Evolutionary conservation across 2,113 vertebrate species (phyloP).

Genomic region (Ailuropoda melanoleuca): DNA sequence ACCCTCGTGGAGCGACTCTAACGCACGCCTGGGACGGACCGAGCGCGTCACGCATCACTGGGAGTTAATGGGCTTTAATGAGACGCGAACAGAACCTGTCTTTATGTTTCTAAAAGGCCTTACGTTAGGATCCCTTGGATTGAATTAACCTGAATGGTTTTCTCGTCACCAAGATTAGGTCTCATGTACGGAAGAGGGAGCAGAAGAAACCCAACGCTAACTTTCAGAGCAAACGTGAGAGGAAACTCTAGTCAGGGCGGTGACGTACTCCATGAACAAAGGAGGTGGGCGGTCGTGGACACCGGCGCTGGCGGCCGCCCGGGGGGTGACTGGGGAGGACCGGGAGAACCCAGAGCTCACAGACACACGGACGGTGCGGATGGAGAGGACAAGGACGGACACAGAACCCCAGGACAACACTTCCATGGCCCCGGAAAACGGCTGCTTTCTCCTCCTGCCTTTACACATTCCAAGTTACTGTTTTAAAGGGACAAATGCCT

Average conservation of each 20-base stretch:
- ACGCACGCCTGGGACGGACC: conserved; percentile 44
- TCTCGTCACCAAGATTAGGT: neutral
- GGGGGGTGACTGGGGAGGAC: too few relatives aligned
- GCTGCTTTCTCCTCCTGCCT: neutral
- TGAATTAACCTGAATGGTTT: neutral
- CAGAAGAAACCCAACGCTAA: neutral
- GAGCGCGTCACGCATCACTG: neutral
- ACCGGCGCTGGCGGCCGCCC: neutral
- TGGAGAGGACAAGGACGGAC: neutral
- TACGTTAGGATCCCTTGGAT: neutral
- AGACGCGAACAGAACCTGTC: neutral
- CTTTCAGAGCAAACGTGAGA: neutral
- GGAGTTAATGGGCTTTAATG: neutral
- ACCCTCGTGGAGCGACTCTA: conserved; percentile 54
- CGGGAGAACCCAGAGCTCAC: neutral
- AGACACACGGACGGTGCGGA: accelerated
- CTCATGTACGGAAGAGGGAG: neutral
- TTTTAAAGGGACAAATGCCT: neutral
- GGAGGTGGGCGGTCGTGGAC: neutral
- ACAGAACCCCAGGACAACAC: neutral
- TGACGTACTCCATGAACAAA: neutral
- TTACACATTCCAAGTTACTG: too few relatives aligned
- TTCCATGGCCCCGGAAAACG: accelerated
- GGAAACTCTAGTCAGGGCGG: neutral
- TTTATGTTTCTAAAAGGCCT: conserved; percentile 14